These are phyloP conservation scores for Campoplex capitator DNA, from an alignment of 2,888 invertebrate species.

Conservation along the genomic window DNA sequence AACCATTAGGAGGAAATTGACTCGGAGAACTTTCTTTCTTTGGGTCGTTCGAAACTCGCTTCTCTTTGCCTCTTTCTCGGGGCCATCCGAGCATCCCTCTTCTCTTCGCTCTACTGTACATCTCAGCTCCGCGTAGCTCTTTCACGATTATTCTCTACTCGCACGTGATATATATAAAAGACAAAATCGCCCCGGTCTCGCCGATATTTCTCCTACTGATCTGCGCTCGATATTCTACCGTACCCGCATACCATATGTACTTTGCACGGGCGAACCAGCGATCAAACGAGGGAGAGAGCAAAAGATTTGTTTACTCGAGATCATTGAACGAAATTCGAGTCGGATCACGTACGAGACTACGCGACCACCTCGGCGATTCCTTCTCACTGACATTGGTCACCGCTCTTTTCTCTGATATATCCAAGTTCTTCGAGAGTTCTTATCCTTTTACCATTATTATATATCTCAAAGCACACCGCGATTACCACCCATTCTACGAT, in stretches of 20 bases:
- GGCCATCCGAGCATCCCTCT: constrained; percentile 3
- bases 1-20: constrained; percentile 84
- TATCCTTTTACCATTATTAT: background rate
- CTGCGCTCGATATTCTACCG: background rate
- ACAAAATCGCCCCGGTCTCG: background rate
- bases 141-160: constrained; percentile 37
- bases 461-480: background rate
- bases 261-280: background rate
- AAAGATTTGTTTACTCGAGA: constrained; percentile 56
- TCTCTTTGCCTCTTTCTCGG: constrained; percentile 70
- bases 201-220: constrained; percentile 18
- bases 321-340: constrained; percentile 58
- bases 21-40: constrained; percentile 84
- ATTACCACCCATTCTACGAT: background rate
- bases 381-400: constrained; percentile 1
- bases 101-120: background rate
- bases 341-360: constrained; percentile 58
- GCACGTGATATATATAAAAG: background rate
- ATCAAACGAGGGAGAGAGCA: constrained; percentile 22
- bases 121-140: background rate
- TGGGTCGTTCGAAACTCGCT: constrained; percentile 75
- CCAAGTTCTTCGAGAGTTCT: background rate
- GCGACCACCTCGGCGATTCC: constrained; percentile 52
- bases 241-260: background rate
- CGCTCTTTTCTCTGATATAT: background rate